Evolutionary conservation across 2,797 vertebrate species (phyloP), one percentile per base, ranked within the genome.

Genomic region (Anguilla anguilla): DNA sequence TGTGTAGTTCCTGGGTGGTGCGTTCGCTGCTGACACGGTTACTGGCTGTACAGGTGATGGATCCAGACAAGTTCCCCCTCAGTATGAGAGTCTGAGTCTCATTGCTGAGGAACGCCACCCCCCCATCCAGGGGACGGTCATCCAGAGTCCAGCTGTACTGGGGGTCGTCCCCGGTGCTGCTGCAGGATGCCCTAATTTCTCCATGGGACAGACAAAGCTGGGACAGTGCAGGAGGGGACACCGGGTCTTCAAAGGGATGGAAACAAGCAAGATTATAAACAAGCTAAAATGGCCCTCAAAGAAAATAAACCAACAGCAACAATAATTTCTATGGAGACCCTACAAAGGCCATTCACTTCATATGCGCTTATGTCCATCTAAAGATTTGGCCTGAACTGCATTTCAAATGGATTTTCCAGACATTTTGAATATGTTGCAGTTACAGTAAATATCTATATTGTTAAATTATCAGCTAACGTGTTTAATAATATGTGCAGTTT

Each of bases 91-190:
- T 88, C n/a, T 86, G 69, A 0, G 0, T 43, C n/a, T 86, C 0
- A 10, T 10, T 19, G 6, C 0, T 0, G 89, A 46, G 72, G 39
- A 89, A 0, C 11, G 93, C 89, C 82, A 92, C 39, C 64, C 79
- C 0, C 11, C 92, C 88, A 57, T 28, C 91, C 91, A 94, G 89
- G 3, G 43, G 53, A n/a, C 7, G 17, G 91, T 90, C 89, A 83
- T 91, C 15, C 81, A 95, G 91, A 86, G 90, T 90, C 94, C 92
- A 94, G 81, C 57, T 91, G 84, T 92, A 94, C 83, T 88, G 86
- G 88, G n/a, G 91, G 88, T 85, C 89, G 83, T 93, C 90, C 89
- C 51, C 87, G 0, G 85, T 0, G 88, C 89, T 59, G 87, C 19
- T 88, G 77, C 94, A 94, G 87, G 89, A 91, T 0, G 88, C 88